Evolutionary conservation across 2,797 vertebrate species (phyloP), one percentile per base, ranked within the genome.

Genomic region (Sorex maritimensis): DNA sequence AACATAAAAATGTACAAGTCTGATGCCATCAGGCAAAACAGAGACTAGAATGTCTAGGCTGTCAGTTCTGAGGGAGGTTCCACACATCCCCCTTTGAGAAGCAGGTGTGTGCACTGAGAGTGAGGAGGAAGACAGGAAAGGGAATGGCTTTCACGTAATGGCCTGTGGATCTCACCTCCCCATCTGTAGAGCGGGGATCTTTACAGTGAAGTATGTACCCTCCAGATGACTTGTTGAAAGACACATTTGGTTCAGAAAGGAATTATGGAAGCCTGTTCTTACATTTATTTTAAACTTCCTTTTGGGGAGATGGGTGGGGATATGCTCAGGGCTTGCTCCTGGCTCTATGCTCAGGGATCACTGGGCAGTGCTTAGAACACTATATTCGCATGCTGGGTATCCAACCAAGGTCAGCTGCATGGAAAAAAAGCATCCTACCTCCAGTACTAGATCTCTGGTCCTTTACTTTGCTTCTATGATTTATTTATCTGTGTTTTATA

Each of bases 391-490:
- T 8, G 6, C 10, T 19, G 61, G 14, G 6, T 6, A 63, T 24
- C 61, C 11, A 63, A 63, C 17, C 61, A 63, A 8, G 10, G 49
- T 52, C 49, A 52, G 49, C 49, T 52, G 61, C 17, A 63, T 63
- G 61, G 19, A 21, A 58, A 58, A 5, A 4, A 58, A 58, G 12
- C 17, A 52, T 11, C 49, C 49, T 11, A 52, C 10, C 49, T 52
- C 49, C 2, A 11, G 49, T 52, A 52, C 49, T 19, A 21, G 10
- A 2, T 63, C 61, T 89, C 30, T 41, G n/a, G 77, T 93, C 3
- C 24, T 91, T 77, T n/a, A 78, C 9, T 52, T 89, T 73, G 23
- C 34, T n/a, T 83, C 78, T 91, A 65, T 83, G 91, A 38, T 24
- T 61, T 49, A 34, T n/a, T 82, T 65, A 1, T 63, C 83, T 81